Evolutionary conservation across 2,888 invertebrate species (phyloP), one percentile per base, ranked within the genome.

Genomic region (Beris chalybata): DNA sequence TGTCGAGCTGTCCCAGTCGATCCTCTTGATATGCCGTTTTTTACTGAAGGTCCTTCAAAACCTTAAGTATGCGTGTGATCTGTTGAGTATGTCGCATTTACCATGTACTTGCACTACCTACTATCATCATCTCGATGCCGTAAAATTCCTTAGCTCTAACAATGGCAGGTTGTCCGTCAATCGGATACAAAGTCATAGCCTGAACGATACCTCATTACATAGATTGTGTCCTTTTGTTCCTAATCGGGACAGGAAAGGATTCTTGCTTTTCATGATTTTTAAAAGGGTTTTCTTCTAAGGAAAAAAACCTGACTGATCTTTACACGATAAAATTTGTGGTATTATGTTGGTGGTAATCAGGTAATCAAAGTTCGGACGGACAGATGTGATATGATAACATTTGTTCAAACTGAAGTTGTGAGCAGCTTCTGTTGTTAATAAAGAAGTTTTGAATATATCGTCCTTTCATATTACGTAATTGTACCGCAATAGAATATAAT

Each of bases 241-340:
- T 61, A 52, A 50, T 61, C 22, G 61, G 50, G 64, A 64, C 64
- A 64, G 54, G 54, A 64, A 64, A 64, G 64, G 64, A 64, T 64
- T 64, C 64, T 54, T 64, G 64, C 64, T 44, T 64, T 55, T 64
- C 64, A 64, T 64, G 64, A 13, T 64, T 64, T 64, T 64, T 64
- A 64, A 64, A 64, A 64, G 64, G 64, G 64, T 53, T 64, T 63
- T 30, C 29, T 48, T 31, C 30, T 12, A 47, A 13, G 38, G 15
- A 50, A 52, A 50, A 52, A 38, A 58, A 30, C 50, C 45, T 45
- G 54, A 53, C 54, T 44, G 53, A 64, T 55, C 29, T 44, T 13
- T 44, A 54, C 45, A 15, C 30, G 54, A 54, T 64, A 45, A 53
- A 52, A 55, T 64, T 64, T 44, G 54, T 30, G 38, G 4, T 44